Percentiles rank a stretch among this genome's conserved stretches.
These are phyloP conservation scores for Turdus rufiventris DNA, from an alignment of 2,113 vertebrate genomes.

Conservation along the genomic window DNA sequence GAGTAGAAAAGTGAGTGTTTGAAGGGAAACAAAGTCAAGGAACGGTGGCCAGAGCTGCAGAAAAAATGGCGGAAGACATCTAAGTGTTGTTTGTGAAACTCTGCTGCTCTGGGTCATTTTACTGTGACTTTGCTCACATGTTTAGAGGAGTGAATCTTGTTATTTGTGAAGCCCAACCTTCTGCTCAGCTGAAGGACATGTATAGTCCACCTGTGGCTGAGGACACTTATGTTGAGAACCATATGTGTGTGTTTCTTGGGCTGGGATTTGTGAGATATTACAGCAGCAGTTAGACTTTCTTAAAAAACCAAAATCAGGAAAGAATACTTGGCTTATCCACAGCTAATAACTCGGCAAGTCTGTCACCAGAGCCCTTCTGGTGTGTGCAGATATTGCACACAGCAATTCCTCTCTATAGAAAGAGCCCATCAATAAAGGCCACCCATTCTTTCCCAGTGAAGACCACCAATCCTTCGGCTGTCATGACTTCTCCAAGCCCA, in stretches of 20 bases:
- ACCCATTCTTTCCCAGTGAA: conserved; percentile 22
- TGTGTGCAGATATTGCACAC: background rate
- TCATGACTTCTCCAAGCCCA: background rate
- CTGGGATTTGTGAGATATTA: background rate
- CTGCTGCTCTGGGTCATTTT: background rate
- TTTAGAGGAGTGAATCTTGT: background rate
- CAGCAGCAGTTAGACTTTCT: background rate
- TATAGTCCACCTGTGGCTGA: background rate
- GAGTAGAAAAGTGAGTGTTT: background rate
- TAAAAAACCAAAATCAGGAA: background rate
- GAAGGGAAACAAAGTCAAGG: background rate
- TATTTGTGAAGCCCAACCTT: background rate
- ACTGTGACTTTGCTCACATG: background rate
- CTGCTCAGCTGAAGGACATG: background rate
- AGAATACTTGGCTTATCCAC: background rate
- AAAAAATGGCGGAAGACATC: background rate
- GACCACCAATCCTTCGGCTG: conserved; percentile 39
- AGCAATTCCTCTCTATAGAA: background rate
- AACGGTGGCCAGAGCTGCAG: background rate
- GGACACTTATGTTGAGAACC: background rate
- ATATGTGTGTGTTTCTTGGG: background rate
- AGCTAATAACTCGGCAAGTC: conserved; percentile 1
- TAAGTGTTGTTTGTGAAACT: background rate
- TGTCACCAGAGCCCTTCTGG: conserved; percentile 1
- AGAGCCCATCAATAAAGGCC: conserved; percentile 19